Conservation (phyloP, 2,888 invertebrate species). For the Rhogogaster chlorosoma region DNA sequence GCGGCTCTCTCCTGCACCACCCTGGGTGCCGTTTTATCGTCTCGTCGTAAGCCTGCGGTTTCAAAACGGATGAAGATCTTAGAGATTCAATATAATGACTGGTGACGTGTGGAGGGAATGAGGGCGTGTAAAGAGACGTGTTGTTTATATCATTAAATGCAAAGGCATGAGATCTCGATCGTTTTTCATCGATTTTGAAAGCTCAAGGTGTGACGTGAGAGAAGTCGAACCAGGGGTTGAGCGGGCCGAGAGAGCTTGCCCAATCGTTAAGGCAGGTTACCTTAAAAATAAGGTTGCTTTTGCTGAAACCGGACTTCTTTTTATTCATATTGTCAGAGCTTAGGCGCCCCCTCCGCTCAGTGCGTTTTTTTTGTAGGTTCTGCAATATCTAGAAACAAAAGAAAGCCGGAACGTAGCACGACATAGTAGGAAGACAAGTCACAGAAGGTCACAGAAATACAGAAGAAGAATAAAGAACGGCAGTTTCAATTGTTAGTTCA, state of each 20-base stretch:
- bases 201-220: slow-evolving; percentile 52
- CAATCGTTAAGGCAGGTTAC: slow-evolving; percentile 86
- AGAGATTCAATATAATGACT: slow-evolving; percentile 58
- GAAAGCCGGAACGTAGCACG: slow-evolving; percentile 86
- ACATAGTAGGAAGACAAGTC: slow-evolving; percentile 84
- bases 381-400: slow-evolving; percentile 98
- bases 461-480: slow-evolving; percentile 64
- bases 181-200: slow-evolving; percentile 40
- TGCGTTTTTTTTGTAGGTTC: slow-evolving; percentile 99
- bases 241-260: slow-evolving; percentile 73
- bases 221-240: slow-evolving; percentile 55
- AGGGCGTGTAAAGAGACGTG: neutral
- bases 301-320: slow-evolving; percentile 95
- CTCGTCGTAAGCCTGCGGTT: slow-evolving; percentile 27
- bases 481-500: slow-evolving; percentile 44
- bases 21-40: slow-evolving; percentile 60
- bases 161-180: slow-evolving; percentile 4
- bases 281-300: slow-evolving; percentile 99
- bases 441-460: slow-evolving; percentile 71
- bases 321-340: slow-evolving; percentile 93
- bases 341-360: slow-evolving; percentile 97
- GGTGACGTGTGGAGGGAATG: neutral
- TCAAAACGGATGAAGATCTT: slow-evolving; percentile 56
- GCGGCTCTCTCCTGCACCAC: slow-evolving; percentile 73
- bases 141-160: neutral